phyloP scores from a whole-genome alignment of 53 echinoderm and acorn worm species.

The Apostichopus leukothele region DNA sequence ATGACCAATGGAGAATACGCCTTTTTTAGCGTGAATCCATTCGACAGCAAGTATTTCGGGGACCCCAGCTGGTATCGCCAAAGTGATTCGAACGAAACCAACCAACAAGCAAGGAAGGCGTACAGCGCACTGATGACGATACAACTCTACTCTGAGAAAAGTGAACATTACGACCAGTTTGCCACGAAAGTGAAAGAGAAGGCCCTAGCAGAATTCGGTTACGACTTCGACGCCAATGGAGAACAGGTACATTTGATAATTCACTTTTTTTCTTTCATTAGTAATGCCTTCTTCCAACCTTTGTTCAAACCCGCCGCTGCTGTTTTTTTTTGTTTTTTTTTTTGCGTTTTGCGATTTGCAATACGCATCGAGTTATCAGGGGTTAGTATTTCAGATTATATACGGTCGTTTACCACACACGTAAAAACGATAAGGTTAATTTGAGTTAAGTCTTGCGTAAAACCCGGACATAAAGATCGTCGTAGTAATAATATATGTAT shows the following conservation, averaged over 20 bases:
- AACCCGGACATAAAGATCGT: too few relatives aligned
- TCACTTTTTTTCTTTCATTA: background rate
- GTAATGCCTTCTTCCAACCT: background rate
- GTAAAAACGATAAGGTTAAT: too few relatives aligned
- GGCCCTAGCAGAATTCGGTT: conserved; percentile 64
- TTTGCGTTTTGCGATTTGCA: too few relatives aligned
- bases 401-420: too few relatives aligned
- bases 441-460: too few relatives aligned
- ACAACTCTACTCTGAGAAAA: conserved; percentile 69
- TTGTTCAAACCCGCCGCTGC: too few relatives aligned
- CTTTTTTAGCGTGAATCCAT: conserved; percentile 95
- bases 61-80: conserved; percentile 67
- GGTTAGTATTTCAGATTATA: too few relatives aligned
- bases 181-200: conserved; percentile 69
- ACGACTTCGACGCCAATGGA: conserved; percentile 73
- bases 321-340: too few relatives aligned
- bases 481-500: too few relatives aligned
- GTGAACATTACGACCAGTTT: conserved; percentile 64
- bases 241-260: conserved; percentile 67
- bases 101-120: conserved; percentile 80
- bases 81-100: conserved; percentile 57
- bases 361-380: too few relatives aligned
- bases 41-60: conserved; percentile 94
- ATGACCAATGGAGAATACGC: conserved; percentile 94
- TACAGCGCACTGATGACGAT: conserved; percentile 96